Evolutionary conservation across 2,888 invertebrate genomes (phyloP).

Genomic region (Tridacna gigas): DNA sequence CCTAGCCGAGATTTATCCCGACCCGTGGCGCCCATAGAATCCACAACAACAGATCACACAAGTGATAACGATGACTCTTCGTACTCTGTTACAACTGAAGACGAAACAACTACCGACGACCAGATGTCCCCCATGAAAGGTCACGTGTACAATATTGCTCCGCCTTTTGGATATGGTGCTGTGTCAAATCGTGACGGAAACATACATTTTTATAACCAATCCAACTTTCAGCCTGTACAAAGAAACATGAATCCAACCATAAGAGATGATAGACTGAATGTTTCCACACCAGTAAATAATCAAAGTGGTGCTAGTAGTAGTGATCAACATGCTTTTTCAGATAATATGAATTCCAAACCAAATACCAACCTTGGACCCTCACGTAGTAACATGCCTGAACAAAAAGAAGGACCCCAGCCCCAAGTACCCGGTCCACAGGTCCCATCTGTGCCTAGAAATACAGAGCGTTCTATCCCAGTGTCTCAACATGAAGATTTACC

Average conservation of each 20-base stretch:
- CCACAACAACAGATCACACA: conserved; percentile 56
- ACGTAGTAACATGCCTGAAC: background rate
- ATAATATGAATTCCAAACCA: conserved; percentile 1
- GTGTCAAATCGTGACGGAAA: conserved; percentile 32
- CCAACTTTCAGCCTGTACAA: conserved; percentile 46
- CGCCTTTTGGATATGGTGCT: conserved; percentile 31
- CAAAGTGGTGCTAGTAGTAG: conserved; percentile 25
- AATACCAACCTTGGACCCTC: background rate
- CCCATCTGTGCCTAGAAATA: background rate
- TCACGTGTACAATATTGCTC: conserved; percentile 30
- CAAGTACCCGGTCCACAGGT: conserved; percentile 50
- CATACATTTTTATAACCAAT: conserved; percentile 48
- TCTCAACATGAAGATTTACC: conserved; percentile 36
- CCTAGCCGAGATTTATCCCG: conserved; percentile 47
- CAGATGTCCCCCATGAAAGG: conserved; percentile 37
- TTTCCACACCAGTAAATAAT: conserved; percentile 8
- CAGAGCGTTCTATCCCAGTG: conserved; percentile 22
- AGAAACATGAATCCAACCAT: conserved; percentile 28
- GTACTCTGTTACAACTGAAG: conserved; percentile 41
- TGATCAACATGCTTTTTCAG: background rate
- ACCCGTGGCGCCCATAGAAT: conserved; percentile 50
- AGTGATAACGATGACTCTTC: conserved; percentile 60
- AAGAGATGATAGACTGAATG: conserved; percentile 12
- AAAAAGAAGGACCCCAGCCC: conserved; percentile 55
- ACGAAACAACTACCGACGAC: conserved; percentile 57